phyloP scores from a whole-genome alignment of 2,113 vertebrate genomes.

The Guaruba guarouba region DNA sequence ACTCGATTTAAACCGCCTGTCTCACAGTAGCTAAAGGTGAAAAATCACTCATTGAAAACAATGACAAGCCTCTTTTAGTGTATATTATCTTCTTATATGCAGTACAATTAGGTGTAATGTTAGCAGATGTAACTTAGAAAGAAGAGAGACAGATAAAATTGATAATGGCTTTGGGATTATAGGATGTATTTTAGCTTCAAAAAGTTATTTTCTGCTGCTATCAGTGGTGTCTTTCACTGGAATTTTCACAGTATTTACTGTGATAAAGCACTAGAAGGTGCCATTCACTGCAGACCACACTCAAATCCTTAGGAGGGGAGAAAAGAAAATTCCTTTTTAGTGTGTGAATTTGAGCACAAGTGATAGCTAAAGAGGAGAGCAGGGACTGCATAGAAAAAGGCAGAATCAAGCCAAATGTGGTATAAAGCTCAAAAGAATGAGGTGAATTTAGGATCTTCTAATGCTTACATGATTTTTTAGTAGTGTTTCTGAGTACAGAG shows the following conservation, averaged over 20 bases:
- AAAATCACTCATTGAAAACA: neutral
- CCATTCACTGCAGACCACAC: neutral
- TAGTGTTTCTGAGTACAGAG: neutral
- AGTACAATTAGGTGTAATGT: neutral
- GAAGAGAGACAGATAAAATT: neutral
- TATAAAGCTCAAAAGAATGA: neutral
- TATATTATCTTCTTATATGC: neutral
- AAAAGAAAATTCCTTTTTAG: neutral
- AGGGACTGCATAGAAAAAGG: neutral
- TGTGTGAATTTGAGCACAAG: neutral
- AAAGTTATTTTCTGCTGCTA: neutral
- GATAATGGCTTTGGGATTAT: neutral
- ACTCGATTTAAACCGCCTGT: neutral
- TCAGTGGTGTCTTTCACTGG: neutral
- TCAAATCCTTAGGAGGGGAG: neutral
- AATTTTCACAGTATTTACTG: neutral
- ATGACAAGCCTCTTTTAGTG: neutral
- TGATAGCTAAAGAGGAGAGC: neutral
- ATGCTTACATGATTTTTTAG: rapidly evolving
- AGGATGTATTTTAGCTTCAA: neutral
- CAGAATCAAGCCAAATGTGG: neutral
- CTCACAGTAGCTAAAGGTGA: neutral
- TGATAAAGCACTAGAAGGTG: neutral
- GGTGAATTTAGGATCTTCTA: neutral
- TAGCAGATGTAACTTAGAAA: neutral